Evolutionary conservation across 2,888 invertebrate genomes (phyloP).

Genomic region (Prenolepis imparis): DNA sequence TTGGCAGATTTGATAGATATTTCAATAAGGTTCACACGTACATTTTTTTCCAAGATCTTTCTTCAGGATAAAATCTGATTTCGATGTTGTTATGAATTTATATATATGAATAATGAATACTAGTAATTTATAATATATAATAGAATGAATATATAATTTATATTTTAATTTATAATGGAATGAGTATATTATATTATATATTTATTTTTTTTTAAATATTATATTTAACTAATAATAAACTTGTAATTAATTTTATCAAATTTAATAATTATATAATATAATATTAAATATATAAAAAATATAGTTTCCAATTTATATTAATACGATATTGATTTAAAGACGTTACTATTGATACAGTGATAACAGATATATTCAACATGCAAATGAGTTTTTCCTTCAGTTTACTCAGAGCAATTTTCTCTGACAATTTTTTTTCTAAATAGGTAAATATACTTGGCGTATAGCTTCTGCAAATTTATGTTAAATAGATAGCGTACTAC

Average conservation of each 20-base stretch:
- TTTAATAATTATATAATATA: no score
- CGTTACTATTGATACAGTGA: neutral
- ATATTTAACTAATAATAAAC: no score
- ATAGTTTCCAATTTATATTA: no score
- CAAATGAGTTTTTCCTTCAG: neutral
- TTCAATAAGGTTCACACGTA: neutral
- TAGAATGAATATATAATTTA: no score
- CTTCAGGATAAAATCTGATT: neutral
- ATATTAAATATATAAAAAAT: no score
- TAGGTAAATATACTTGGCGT: neutral
- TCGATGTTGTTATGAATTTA: neutral
- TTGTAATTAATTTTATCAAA: no score
- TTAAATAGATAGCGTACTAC: conserved; percentile 26
- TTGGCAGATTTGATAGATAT: neutral
- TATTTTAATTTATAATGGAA: no score
- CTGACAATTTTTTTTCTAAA: conserved; percentile 2
- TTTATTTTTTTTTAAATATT: no score
- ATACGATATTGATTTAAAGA: neutral
- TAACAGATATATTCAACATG: neutral
- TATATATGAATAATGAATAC: no score
- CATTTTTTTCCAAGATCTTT: neutral
- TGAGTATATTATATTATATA: no score
- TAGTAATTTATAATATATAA: no score
- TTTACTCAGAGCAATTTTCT: conserved; percentile 28
- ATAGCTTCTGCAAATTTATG: conserved; percentile 38